Conservation (phyloP, 2,797 vertebrate species). For the Simalia tracyae region DNA sequence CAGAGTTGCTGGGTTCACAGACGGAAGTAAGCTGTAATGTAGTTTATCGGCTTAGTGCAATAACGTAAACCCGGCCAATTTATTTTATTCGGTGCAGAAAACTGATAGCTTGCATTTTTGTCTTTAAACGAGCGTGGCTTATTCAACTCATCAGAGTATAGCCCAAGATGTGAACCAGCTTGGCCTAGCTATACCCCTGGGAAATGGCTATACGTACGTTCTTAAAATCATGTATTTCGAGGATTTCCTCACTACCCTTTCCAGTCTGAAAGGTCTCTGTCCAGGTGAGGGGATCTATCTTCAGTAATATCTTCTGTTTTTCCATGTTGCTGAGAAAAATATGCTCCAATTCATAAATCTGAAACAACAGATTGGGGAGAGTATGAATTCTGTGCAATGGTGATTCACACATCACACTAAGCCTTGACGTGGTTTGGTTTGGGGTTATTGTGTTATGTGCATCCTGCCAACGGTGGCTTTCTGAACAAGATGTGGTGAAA, state of each 20-base stretch:
- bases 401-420: not conserved
- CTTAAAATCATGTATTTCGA: slow-evolving; percentile 96
- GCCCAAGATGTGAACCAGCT: not conserved
- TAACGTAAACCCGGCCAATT: not conserved
- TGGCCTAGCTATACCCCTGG: not conserved
- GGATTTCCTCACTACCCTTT: slow-evolving; percentile 86
- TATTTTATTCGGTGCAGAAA: not conserved
- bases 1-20: not conserved
- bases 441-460: not conserved
- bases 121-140: not conserved
- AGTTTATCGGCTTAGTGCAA: not conserved
- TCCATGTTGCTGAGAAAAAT: slow-evolving; percentile 84
- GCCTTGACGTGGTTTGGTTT: not conserved
- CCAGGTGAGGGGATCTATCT: slow-evolving; percentile 84
- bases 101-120: not conserved
- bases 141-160: not conserved
- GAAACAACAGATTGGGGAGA: slow-evolving; percentile 19
- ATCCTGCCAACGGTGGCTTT: not conserved
- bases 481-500: not conserved
- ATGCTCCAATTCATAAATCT: slow-evolving; percentile 91
- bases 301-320: slow-evolving; percentile 87
- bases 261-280: slow-evolving; percentile 88
- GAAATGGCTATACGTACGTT: slow-evolving; percentile 77
- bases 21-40: not conserved
- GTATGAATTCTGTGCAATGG: not conserved